These are phyloP conservation scores for Serinus canaria DNA, from an alignment of 2,113 vertebrate species.

Conservation along the genomic window DNA sequence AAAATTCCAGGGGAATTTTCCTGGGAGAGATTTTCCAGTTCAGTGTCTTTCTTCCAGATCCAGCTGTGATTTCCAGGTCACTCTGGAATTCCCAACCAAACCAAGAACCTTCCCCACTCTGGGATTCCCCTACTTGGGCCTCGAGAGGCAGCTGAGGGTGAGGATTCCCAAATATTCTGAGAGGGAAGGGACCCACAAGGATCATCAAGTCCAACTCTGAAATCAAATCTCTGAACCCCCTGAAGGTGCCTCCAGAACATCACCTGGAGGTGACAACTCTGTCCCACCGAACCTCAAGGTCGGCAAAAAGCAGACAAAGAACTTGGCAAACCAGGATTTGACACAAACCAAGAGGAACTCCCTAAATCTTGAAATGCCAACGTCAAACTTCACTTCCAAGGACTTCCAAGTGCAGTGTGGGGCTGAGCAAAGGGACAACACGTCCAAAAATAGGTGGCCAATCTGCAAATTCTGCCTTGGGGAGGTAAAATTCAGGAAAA, in stretches of 20 bases:
- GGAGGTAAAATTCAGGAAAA: too few relatives aligned
- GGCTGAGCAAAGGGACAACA: neutral
- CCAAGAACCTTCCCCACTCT: fast-evolving
- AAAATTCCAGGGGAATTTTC: neutral
- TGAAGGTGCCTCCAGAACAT: neutral
- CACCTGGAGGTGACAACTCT: neutral
- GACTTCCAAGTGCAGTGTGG: neutral
- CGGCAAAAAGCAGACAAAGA: neutral
- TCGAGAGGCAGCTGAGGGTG: neutral
- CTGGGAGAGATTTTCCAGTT: neutral
- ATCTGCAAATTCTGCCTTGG: neutral
- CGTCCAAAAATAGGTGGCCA: neutral
- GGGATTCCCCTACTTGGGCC: fast-evolving
- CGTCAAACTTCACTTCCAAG: neutral
- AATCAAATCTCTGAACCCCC: neutral
- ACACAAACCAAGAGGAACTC: neutral
- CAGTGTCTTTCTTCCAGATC: neutral
- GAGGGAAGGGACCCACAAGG: neutral
- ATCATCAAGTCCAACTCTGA: neutral
- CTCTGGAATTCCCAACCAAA: neutral
- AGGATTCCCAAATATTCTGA: neutral
- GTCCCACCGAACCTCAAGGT: neutral
- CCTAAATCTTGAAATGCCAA: neutral
- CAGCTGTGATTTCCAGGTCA: neutral
- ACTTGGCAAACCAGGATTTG: neutral